These are phyloP conservation scores for Clinocottus analis DNA, from an alignment of 2,113 vertebrate genomes.

Conservation along the genomic window DNA sequence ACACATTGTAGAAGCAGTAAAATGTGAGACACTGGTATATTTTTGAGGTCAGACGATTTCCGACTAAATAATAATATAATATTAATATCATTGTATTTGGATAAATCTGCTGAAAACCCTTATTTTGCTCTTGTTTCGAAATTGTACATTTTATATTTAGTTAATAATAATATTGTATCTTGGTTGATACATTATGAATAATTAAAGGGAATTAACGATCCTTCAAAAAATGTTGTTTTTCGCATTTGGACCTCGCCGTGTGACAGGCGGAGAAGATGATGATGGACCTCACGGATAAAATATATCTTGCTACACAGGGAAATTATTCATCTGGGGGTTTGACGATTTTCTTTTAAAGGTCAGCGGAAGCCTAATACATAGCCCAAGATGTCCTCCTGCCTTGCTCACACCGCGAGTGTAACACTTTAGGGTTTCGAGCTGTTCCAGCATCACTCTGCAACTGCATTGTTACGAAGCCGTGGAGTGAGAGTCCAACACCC, in stretches of 20 bases:
- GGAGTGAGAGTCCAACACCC: not conserved
- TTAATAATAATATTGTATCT: too few species aligned
- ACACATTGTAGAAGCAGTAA: not conserved
- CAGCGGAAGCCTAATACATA: not conserved
- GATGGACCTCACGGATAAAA: not conserved
- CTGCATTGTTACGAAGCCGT: not conserved
- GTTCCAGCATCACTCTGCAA: not conserved
- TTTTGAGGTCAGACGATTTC: not conserved
- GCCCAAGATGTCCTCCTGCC: not conserved
- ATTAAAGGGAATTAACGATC: not conserved
- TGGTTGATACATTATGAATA: not conserved
- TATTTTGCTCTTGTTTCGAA: not conserved
- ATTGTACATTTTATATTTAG: not conserved
- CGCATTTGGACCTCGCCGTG: not conserved
- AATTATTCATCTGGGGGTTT: not conserved
- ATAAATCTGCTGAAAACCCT: not conserved
- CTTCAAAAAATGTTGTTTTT: not conserved
- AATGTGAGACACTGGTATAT: not conserved
- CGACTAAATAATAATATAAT: not conserved
- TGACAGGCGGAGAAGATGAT: not conserved
- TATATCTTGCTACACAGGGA: not conserved
- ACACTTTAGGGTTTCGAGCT: not conserved
- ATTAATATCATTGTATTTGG: not conserved
- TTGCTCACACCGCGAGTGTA: not conserved
- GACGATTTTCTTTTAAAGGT: not conserved